Conservation (phyloP, 1,140 invertebrate genomes). For the Eriocheir sinensis region DNA sequence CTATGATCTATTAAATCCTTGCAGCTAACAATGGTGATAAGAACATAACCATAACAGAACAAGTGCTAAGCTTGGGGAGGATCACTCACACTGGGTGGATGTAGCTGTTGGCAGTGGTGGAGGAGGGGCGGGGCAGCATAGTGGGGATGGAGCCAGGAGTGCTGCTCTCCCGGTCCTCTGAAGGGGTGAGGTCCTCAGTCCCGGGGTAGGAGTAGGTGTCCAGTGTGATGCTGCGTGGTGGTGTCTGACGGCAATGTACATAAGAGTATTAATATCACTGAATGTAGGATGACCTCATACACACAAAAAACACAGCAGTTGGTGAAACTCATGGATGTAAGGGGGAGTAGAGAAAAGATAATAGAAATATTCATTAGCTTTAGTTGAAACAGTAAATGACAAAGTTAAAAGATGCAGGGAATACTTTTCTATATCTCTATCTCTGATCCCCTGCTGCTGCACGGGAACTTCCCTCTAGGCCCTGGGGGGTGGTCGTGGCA, state of each 20-base stretch:
- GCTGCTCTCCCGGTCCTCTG: slow-evolving; percentile 64
- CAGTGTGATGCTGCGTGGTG: slow-evolving; percentile 80
- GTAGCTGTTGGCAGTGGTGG: neutral
- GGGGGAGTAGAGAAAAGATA: neutral
- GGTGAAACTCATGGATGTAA: neutral
- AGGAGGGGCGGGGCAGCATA: slow-evolving; percentile 23
- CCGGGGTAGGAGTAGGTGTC: slow-evolving; percentile 70
- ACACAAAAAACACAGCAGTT: neutral
- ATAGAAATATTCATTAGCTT: too few species aligned
- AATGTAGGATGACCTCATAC: neutral
- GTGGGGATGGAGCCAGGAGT: slow-evolving; percentile 56
- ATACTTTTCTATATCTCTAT: too few species aligned
- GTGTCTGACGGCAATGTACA: slow-evolving; percentile 79
- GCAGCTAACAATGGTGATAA: too few species aligned
- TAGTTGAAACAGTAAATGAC: too few species aligned
- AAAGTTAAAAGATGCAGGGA: too few species aligned
- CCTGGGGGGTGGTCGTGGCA: too few species aligned
- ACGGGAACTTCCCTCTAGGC: too few species aligned
- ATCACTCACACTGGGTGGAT: slow-evolving; percentile 31
- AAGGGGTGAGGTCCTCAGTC: slow-evolving; percentile 34
- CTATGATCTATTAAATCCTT: too few species aligned
- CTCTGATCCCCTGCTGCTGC: too few species aligned
- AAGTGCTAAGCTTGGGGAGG: too few species aligned
- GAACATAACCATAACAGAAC: too few species aligned
- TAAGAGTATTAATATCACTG: too few species aligned